Conservation (phyloP, 1,140 invertebrate species). For the Lysiphlebus fabarum region DNA sequence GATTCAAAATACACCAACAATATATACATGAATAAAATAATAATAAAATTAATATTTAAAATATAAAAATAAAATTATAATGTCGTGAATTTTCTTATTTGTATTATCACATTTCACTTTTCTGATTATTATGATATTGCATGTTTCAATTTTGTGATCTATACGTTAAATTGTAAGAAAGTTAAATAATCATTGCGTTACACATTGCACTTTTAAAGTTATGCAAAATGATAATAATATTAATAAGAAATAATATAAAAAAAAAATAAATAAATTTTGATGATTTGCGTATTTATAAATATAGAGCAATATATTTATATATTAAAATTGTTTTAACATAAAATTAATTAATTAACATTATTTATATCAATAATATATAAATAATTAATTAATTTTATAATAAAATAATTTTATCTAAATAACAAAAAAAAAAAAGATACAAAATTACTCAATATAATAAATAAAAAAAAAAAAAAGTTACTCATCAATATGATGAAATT, state of each 20-base stretch:
- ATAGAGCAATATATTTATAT: background rate
- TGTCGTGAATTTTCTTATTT: slow-evolving; percentile 16
- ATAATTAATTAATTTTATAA: no score
- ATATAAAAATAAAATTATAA: background rate
- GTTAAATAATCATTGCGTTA: slow-evolving; percentile 18
- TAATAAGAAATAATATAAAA: slow-evolving; percentile 6
- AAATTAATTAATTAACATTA: no score
- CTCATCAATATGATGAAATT: no score
- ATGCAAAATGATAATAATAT: slow-evolving; percentile 25
- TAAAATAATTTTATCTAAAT: background rate
- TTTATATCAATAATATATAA: no score
- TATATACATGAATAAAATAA: background rate
- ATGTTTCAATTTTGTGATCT: slow-evolving; percentile 7
- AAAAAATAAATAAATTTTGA: slow-evolving; percentile 2
- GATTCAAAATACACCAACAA: no score
- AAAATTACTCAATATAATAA: no score
- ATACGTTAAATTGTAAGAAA: slow-evolving; percentile 19
- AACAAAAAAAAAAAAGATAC: no score
- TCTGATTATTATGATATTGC: slow-evolving; percentile 28
- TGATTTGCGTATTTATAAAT: background rate
- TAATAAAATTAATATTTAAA: slow-evolving; percentile 13
- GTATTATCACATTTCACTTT: slow-evolving; percentile 36
- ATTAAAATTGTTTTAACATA: background rate
- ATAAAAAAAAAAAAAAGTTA: no score
- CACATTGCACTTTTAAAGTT: slow-evolving; percentile 18